Evolutionary conservation across 2,113 vertebrate genomes (phyloP).

Genomic region (Periophthalmodon schlosseri): DNA sequence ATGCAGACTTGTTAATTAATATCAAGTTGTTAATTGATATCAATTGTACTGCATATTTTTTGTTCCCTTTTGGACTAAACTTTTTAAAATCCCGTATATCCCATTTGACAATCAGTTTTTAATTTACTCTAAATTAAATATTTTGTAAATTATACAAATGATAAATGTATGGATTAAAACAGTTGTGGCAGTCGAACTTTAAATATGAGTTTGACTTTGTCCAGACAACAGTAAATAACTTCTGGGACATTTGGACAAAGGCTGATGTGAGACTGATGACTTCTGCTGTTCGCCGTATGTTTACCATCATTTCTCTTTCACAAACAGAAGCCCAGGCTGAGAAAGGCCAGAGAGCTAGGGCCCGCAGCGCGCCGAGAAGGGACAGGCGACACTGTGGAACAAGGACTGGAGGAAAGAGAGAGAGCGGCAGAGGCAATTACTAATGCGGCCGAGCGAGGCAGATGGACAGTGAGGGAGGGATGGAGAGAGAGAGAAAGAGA

Average conservation of each 20-base stretch:
- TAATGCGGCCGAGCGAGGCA: constrained; percentile 33
- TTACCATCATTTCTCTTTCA: constrained; percentile 66
- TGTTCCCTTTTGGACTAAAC: background rate
- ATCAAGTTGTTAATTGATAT: no score
- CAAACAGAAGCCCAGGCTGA: constrained; percentile 57
- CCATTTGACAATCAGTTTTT: background rate
- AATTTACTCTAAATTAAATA: no score
- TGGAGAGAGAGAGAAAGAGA: constrained; percentile 33
- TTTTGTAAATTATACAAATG: background rate
- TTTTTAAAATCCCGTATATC: background rate
- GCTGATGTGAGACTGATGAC: constrained; percentile 64
- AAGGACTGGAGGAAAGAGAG: constrained; percentile 29
- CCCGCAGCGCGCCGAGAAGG: constrained; percentile 30
- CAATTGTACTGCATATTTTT: background rate
- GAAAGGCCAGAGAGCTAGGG: constrained; percentile 67
- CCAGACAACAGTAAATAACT: constrained; percentile 26
- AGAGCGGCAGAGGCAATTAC: constrained; percentile 26
- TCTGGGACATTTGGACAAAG: constrained; percentile 47
- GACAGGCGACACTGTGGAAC: constrained; percentile 7
- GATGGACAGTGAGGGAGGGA: constrained; percentile 33
- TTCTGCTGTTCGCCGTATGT: constrained; percentile 73
- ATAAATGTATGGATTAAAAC: background rate
- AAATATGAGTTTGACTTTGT: constrained; percentile 23
- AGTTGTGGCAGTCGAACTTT: background rate
- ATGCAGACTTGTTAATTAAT: no score